Base-by-base conservation (phyloP, 2,888 invertebrate species). In the Himalopsyche japonica region DNA sequence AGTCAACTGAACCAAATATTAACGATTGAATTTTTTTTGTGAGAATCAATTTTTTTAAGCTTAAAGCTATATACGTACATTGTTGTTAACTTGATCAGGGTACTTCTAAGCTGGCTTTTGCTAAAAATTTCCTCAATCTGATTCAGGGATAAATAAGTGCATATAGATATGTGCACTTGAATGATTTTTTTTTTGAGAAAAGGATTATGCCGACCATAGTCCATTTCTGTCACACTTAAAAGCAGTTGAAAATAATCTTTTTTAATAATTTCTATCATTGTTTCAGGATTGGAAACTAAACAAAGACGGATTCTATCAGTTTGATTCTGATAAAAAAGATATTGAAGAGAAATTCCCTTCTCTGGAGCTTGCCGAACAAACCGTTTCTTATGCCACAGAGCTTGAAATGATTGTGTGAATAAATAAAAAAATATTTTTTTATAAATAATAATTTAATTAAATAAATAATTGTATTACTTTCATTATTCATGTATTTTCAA, bases 361-460 rank as follows among this genome's bases (percentile, higher is more conserved):
- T 8, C 93, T 94, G 37, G 97, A 98, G 89, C 93, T 99, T 43
- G 98, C 98, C 0, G 95, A 97, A 89, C 97, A 98, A 90, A 97
- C 98, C 27, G 96, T 99, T 88, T 98, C 97, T 89, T 99, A 99
- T 91, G 99, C 99, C 4, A 95, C 97, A 89, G 99, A 99, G 93
- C 94, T 99, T 88, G 99, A 99, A 92, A 99, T 98, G 98, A 99
- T 99, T 93, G 99, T 99, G 86, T 99, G 96, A 49, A 27, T 80
- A 49, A 57, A 57, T 57, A 57, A 20, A 15, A 32, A 24, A 34
- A 76, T 76, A 76, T 34, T 34, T 32, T 43, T 48, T 48, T 24
- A 27, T 80, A 30, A 49, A 48, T 27, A 24, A 15, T 27, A 57
- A 20, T 20, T 57, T 57, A 57, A 57, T 2, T 57, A 57, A 57